Percentiles rank a stretch among this genome's conserved stretches.
Conservation (phyloP, 2,113 vertebrate genomes). For the Otus sunia region DNA sequence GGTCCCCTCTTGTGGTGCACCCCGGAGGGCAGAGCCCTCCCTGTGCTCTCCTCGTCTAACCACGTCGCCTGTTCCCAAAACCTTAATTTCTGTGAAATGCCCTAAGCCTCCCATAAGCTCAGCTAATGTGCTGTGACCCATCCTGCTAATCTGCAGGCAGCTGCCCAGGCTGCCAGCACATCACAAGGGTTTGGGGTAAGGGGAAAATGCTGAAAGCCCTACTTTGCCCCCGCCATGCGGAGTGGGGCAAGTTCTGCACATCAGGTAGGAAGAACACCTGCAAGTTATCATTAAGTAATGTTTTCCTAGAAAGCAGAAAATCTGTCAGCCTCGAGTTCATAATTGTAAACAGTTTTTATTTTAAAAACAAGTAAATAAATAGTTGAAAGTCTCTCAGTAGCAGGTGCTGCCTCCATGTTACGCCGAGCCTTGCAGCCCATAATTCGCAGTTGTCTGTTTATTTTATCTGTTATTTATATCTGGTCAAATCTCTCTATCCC, state of each 20-base stretch:
- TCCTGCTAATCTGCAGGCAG: neutral
- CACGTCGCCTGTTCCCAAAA: neutral
- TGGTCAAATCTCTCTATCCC: neutral
- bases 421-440: neutral
- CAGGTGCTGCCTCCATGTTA: slow-evolving; percentile 13
- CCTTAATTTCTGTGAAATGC: neutral
- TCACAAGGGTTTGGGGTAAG: neutral
- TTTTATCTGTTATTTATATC: slow-evolving; percentile 42
- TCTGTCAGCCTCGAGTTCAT: neutral
- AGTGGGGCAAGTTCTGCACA: neutral
- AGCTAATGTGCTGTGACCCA: neutral
- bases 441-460: slow-evolving; percentile 19
- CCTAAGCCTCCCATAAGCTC: neutral
- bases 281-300: neutral
- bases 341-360: slow-evolving; percentile 21
- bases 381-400: neutral
- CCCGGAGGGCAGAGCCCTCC: neutral
- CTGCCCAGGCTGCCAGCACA: neutral
- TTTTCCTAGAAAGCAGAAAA: slow-evolving; percentile 1
- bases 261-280: slow-evolving; percentile 3
- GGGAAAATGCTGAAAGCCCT: neutral
- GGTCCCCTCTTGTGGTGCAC: accelerated
- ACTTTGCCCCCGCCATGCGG: neutral
- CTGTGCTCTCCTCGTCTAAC: neutral
- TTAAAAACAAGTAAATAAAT: slow-evolving; percentile 44